These are phyloP conservation scores for Lycaena phlaeas DNA, from an alignment of 2,888 invertebrate species.

Conservation along the genomic window DNA sequence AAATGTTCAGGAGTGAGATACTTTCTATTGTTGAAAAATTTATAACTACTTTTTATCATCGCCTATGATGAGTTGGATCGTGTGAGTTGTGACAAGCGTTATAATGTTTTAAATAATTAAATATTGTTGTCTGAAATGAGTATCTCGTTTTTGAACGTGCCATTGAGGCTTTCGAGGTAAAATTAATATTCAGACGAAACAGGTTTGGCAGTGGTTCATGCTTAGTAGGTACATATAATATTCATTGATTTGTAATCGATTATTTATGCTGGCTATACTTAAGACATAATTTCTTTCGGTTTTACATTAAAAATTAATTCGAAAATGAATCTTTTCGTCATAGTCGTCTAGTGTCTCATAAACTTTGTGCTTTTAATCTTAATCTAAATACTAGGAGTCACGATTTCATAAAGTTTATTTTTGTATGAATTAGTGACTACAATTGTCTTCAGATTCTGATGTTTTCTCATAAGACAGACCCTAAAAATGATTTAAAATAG, in stretches of 20 bases:
- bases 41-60: background rate
- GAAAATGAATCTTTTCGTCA: too few relatives aligned
- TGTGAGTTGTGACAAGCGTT: background rate
- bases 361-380: too few relatives aligned
- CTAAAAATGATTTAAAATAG: too few relatives aligned
- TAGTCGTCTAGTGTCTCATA: too few relatives aligned
- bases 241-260: background rate
- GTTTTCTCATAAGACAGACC: too few relatives aligned
- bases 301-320: too few relatives aligned
- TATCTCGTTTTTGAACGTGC: background rate
- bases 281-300: too few relatives aligned
- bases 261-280: too few relatives aligned
- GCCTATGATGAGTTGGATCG: background rate
- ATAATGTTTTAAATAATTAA: background rate
- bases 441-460: too few relatives aligned
- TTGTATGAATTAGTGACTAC: too few relatives aligned
- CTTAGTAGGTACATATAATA: background rate
- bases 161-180: background rate
- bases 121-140: background rate
- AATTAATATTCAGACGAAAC: background rate
- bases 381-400: too few relatives aligned
- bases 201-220: background rate
- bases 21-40: constrained; percentile 7
- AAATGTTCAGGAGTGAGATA: constrained; percentile 5
- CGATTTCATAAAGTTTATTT: too few relatives aligned